Evolutionary conservation across 2,888 invertebrate genomes (phyloP).

Genomic region (Tipula unca): DNA sequence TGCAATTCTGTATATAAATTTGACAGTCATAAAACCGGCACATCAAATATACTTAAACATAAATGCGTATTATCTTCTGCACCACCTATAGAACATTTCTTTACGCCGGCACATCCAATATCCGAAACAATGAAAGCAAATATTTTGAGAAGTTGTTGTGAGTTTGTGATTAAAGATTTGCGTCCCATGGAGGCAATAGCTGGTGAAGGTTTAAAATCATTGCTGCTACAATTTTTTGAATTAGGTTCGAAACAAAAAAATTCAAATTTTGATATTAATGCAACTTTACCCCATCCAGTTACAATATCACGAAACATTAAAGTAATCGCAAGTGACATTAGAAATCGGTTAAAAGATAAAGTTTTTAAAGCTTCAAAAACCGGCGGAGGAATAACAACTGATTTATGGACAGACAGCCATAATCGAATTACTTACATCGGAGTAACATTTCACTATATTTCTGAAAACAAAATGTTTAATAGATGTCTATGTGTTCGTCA

Average conservation of each 20-base stretch:
- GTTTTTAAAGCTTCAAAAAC: not conserved
- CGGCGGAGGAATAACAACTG: not conserved
- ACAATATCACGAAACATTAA: not conserved
- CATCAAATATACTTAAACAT: too few species aligned
- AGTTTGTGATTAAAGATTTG: not conserved
- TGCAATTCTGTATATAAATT: too few species aligned
- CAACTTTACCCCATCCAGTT: not conserved
- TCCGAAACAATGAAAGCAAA: not conserved
- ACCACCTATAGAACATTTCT: not conserved
- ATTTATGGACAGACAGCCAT: not conserved
- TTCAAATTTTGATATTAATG: not conserved
- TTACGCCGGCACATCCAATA: not conserved
- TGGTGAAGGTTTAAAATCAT: not conserved
- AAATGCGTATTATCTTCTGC: too few species aligned
- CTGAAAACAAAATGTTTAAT: not conserved
- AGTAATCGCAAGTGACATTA: not conserved
- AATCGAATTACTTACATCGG: not conserved
- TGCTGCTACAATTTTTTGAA: not conserved
- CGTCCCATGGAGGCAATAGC: not conserved
- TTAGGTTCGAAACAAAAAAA: not conserved
- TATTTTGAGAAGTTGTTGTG: not conserved
- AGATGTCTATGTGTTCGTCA: not conserved
- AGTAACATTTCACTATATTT: not conserved
- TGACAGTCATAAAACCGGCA: too few species aligned
- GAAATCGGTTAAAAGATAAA: not conserved